A percentile compares a stretch with the other conserved stretches of the same genome.
Conservation (phyloP, 92 coral and sea anemone genomes). For the Chrysogorgia sp. region DNA sequence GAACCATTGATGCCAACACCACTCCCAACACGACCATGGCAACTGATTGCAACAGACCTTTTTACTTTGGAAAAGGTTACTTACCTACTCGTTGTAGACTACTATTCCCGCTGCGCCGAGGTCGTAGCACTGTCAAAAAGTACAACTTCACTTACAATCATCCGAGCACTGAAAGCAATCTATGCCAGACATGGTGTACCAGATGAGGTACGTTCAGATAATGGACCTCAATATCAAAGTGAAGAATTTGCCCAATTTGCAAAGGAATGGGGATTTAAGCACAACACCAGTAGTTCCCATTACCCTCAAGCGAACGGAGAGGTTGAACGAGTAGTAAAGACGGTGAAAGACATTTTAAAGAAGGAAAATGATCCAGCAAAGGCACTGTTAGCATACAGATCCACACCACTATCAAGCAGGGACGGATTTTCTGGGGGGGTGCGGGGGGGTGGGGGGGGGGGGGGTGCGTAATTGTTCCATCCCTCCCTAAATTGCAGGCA, state of each 20-base stretch:
- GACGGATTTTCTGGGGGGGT: too few relatives aligned
- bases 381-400: too few relatives aligned
- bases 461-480: too few relatives aligned
- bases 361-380: too few relatives aligned
- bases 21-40: constrained; percentile 56
- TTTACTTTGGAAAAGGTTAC: constrained; percentile 32
- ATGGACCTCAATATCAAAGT: constrained; percentile 29
- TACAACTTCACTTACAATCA: neutral
- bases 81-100: constrained; percentile 50
- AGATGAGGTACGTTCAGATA: constrained; percentile 42
- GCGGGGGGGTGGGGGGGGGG: too few relatives aligned
- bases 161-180: constrained; percentile 26
- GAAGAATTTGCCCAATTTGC: constrained; percentile 52
- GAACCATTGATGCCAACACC: constrained; percentile 35
- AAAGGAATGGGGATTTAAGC: constrained; percentile 53
- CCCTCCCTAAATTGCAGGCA: too few relatives aligned
- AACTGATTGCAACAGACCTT: constrained; percentile 50
- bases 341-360: too few relatives aligned
- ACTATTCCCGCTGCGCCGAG: constrained; percentile 45
- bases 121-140: constrained; percentile 29
- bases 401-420: too few relatives aligned
- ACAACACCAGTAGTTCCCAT: constrained; percentile 42
- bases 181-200: constrained; percentile 51
- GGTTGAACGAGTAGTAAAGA: too few relatives aligned
- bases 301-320: too few relatives aligned